These are phyloP conservation scores for Cryptoblepharus egeriae DNA, from an alignment of 2,797 vertebrate genomes.

Conservation along the genomic window DNA sequence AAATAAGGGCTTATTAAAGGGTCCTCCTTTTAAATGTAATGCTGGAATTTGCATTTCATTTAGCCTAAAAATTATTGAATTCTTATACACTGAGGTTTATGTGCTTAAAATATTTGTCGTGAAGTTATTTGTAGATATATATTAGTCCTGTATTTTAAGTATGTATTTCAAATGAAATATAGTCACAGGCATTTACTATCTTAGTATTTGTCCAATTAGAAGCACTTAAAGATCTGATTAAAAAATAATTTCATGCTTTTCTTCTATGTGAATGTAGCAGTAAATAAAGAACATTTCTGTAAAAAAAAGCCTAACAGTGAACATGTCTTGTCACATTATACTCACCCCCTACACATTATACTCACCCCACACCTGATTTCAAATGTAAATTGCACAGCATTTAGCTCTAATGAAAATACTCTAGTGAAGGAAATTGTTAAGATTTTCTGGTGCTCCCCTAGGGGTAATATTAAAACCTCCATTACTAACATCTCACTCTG, in stretches of 20 bases:
- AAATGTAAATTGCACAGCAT: constrained; percentile 86
- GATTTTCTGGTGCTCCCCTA: constrained; percentile 84
- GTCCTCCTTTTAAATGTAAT: neutral
- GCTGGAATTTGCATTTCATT: neutral
- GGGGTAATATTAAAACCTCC: constrained; percentile 84
- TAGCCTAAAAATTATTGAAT: constrained; percentile 16
- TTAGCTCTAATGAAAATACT: constrained; percentile 87
- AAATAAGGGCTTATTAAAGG: neutral
- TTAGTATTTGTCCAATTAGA: constrained; percentile 64
- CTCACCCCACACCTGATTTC: constrained; percentile 84
- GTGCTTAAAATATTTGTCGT: constrained; percentile 47
- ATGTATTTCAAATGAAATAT: constrained; percentile 55
- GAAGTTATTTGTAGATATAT: constrained; percentile 49
- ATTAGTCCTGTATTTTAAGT: constrained; percentile 64
- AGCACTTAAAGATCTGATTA: constrained; percentile 70
- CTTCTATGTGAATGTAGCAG: constrained; percentile 69
- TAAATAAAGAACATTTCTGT: constrained; percentile 75
- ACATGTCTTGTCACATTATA: constrained; percentile 82
- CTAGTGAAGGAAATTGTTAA: constrained; percentile 86
- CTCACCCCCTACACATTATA: no score
- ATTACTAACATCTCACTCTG: constrained; percentile 81
- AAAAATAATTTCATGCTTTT: constrained; percentile 66
- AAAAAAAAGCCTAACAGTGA: constrained; percentile 66
- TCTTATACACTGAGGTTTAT: constrained; percentile 43
- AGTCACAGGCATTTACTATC: constrained; percentile 58